phyloP scores from a whole-genome alignment of 2,113 vertebrate species.

The Hippocampus guttulatus region DNA sequence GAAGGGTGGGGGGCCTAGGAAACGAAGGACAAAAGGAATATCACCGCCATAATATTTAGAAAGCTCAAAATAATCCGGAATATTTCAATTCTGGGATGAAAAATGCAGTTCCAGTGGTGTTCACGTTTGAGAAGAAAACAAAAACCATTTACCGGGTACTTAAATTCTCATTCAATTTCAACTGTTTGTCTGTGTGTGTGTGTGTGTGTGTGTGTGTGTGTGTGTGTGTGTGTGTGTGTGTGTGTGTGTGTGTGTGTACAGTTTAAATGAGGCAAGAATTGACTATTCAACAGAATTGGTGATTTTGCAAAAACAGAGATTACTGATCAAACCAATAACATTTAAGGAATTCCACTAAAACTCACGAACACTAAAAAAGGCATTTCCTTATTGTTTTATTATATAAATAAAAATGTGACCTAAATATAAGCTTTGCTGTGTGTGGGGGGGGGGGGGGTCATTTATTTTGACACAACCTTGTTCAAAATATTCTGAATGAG shows the following conservation, averaged over 20 bases:
- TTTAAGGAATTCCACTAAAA: neutral
- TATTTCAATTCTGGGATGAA: conserved; percentile 3
- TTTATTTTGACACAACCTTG: neutral
- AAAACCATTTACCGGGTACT: neutral
- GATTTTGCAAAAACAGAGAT: neutral
- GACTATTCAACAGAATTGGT: neutral
- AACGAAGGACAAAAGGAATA: conserved; percentile 64
- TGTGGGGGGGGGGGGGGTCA: neutral
- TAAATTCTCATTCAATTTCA: neutral
- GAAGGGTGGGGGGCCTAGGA: conserved; percentile 95
- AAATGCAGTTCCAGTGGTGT: neutral
- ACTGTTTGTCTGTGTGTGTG: too few relatives aligned
- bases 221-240: too few relatives aligned
- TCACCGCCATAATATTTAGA: conserved; percentile 64
- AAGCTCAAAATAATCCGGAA: conserved; percentile 13
- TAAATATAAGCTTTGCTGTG: neutral
- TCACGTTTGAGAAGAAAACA: neutral
- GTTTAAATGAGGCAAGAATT: neutral
- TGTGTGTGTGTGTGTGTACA: neutral
- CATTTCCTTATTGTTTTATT: neutral
- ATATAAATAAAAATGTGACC: too few relatives aligned
- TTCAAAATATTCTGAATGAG: neutral
- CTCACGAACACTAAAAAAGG: neutral
- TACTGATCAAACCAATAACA: neutral
- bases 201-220: too few relatives aligned